Conservation (phyloP, 2,797 vertebrate genomes). For the Chromis chromis region DNA sequence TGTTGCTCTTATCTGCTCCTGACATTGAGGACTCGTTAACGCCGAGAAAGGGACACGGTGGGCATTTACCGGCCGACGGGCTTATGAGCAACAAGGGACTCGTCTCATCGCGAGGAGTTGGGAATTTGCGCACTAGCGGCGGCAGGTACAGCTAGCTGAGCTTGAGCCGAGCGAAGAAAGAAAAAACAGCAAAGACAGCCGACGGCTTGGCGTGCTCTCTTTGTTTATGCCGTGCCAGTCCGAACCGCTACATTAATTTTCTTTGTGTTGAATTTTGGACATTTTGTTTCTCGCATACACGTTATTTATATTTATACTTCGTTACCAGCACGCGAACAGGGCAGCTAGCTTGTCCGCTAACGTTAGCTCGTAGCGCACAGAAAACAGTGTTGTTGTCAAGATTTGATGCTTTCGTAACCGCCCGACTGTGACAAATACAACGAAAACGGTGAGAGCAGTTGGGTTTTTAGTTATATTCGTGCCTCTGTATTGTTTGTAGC, state of each 20-base stretch:
- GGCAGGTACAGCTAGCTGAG: slow-evolving; percentile 22
- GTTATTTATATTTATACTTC: slow-evolving; percentile 57
- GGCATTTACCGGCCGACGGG: slow-evolving; percentile 26
- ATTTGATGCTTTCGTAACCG: slow-evolving; percentile 63
- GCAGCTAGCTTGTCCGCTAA: slow-evolving; percentile 63
- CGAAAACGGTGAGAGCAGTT: neutral
- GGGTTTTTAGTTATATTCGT: neutral
- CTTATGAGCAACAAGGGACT: slow-evolving; percentile 3
- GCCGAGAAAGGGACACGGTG: slow-evolving; percentile 37
- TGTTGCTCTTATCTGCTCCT: slow-evolving; percentile 64
- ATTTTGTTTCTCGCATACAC: too few species aligned
- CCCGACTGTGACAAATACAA: slow-evolving; percentile 22
- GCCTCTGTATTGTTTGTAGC: slow-evolving; percentile 1
- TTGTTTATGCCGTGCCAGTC: slow-evolving; percentile 57
- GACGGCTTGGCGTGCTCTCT: slow-evolving; percentile 46
- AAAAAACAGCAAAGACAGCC: slow-evolving; percentile 37
- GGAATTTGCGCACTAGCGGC: slow-evolving; percentile 34
- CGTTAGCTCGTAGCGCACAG: slow-evolving; percentile 60
- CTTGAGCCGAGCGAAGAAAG: slow-evolving; percentile 53
- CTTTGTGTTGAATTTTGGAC: neutral
- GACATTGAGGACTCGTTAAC: slow-evolving; percentile 52
- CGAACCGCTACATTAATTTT: slow-evolving; percentile 6
- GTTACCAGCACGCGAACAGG: neutral
- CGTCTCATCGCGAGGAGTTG: slow-evolving; percentile 17
- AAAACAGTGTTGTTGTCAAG: slow-evolving; percentile 49